Evolutionary conservation across 64 coral and sea anemone genomes (phyloP), one percentile per base, ranked within the genome.

Genomic region (Orbicella faveolata): DNA sequence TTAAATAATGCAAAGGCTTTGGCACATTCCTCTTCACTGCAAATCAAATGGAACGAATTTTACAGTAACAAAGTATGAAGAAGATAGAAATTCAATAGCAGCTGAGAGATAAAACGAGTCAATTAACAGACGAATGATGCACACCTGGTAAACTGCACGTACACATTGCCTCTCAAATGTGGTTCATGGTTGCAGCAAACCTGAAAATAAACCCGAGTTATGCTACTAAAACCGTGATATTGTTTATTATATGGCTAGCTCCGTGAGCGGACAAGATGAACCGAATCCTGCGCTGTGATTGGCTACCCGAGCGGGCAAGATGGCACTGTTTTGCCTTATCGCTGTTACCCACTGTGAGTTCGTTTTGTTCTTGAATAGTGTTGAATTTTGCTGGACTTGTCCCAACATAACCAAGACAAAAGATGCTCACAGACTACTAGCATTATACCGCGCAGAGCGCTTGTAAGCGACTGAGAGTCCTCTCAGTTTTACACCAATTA

Each of bases 131-230:
- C 10, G 10, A 79, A 6, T 20, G 9, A 48, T 13, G 19, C 39
- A 23, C 90, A 99, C 97, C 89, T 91, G 78, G 80, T 59, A 72
- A 83, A 99, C 72, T 99, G 97, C 18, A 99, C 94, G n/a, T 96
- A 99, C 34, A 99, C 94, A 86, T 99, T 99, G 55, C 97, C 97
- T 74, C 97, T 95, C 23, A 99, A 77, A 48, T 99, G 97, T 8
- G 91, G 94, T 61, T 99, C 97, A 54, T 96, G 87, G 73, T 99
- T 99, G 86, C 97, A 99, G 51, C 97, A 99, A 79, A 93, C 97
- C 97, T 99, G 63, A 73, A 70, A 79, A 17, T 74, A 55, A 25
- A 90, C 0, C 16, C 3, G 76, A 48, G 36, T 72, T 13, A 35
- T 69, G 6, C 6, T 3, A 81, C 16, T 15, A 81, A 81, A 61